phyloP scores from a whole-genome alignment of 2,888 invertebrate genomes.

The Cheilosia vernalis region DNA sequence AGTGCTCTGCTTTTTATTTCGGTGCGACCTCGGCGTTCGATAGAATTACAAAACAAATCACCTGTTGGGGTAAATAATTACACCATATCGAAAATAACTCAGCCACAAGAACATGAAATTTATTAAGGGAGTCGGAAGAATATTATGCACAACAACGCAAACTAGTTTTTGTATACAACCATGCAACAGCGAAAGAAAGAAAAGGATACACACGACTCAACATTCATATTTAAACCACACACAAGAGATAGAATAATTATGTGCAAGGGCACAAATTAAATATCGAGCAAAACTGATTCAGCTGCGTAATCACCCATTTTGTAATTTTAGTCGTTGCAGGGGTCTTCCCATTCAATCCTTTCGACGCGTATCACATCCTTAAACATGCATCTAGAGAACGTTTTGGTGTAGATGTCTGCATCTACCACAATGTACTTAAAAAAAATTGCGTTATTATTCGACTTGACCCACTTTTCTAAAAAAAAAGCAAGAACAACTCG shows the following conservation, averaged over 20 bases:
- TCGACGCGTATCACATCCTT: constrained; percentile 17
- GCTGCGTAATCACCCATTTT: constrained; percentile 70
- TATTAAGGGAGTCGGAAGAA: background rate
- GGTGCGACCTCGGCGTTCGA: background rate
- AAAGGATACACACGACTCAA: constrained; percentile 42
- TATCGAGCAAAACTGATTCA: constrained; percentile 35
- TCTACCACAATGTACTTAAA: constrained; percentile 43
- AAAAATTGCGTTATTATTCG: constrained; percentile 31
- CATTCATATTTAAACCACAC: constrained; percentile 8
- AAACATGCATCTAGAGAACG: constrained; percentile 5
- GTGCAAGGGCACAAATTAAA: constrained; percentile 24
- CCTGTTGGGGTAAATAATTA: constrained; percentile 28
- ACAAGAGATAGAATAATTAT: constrained; percentile 13
- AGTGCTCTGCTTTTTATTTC: background rate
- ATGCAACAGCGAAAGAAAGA: constrained; percentile 30
- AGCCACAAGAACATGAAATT: background rate
- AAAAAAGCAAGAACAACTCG: constrained; percentile 27
- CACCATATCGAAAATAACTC: background rate
- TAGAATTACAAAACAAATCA: constrained; percentile 1
- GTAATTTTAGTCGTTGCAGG: constrained; percentile 29
- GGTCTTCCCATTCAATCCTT: constrained; percentile 34
- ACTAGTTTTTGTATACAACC: constrained; percentile 6
- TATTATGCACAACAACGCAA: too few species aligned
- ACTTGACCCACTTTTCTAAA: constrained; percentile 67
- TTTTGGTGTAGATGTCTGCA: background rate